These are phyloP conservation scores for Atherix ibis DNA, from an alignment of 2,888 invertebrate species.

Conservation along the genomic window DNA sequence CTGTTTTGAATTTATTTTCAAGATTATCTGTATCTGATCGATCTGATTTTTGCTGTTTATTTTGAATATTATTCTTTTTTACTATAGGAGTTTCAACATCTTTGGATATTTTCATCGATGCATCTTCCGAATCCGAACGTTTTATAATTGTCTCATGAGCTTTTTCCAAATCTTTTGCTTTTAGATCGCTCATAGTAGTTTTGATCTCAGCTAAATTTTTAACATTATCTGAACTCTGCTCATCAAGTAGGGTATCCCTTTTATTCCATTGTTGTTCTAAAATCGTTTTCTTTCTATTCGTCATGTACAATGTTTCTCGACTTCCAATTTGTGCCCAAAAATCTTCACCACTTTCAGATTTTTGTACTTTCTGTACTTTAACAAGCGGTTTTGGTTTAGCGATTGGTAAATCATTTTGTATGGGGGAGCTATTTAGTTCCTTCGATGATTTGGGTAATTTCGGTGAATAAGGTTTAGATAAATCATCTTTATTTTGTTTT, in stretches of 20 bases:
- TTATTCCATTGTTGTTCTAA: conserved; percentile 27
- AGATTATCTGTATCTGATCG: no score
- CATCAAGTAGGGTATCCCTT: conserved; percentile 12
- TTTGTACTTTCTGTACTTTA: conserved; percentile 17
- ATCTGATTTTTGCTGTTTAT: no score
- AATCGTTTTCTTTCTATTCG: conserved; percentile 38
- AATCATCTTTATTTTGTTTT: no score
- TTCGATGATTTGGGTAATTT: no score
- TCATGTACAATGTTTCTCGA: conserved; percentile 46
- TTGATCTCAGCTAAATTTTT: conserved; percentile 14
- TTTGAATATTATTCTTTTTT: no score
- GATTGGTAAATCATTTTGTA: background rate
- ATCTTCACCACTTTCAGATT: conserved; percentile 33
- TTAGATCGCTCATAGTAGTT: conserved; percentile 12
- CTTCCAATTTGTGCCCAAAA: conserved; percentile 51
- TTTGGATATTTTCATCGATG: conserved; percentile 8
- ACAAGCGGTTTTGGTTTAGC: conserved; percentile 9
- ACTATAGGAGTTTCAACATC: no score
- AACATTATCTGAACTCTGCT: conserved; percentile 2
- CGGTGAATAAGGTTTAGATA: no score
- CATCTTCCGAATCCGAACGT: conserved; percentile 14
- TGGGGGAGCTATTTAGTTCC: no score
- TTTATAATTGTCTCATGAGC: conserved; percentile 11
- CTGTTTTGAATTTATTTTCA: conserved; percentile 3
- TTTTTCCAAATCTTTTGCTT: conserved; percentile 15